Base-by-base conservation (phyloP, 1,140 invertebrate species). In the Bilobella aurantiaca region DNA sequence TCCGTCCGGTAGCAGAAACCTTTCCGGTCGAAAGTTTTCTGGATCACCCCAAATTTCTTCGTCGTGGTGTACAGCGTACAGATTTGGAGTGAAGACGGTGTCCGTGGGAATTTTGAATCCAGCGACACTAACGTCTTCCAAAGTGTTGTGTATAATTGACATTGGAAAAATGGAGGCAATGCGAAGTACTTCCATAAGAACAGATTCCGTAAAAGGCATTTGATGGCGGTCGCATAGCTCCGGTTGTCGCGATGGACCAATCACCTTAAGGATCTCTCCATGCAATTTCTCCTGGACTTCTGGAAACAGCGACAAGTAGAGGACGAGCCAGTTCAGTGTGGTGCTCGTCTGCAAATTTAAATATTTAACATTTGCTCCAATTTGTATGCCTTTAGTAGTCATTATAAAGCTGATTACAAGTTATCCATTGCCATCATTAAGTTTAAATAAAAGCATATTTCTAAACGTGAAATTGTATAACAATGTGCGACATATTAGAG, bases 41-140 rank as follows among this genome's bases (percentile, higher is more conserved):
- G 80, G 79, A 3, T 79, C 71, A 1, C 75, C 73, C 68, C 79
- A 81, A 18, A 76, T 62, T 14, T 69, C 68, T 0, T 75, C 70
- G 69, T 81, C 75, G 27, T 76, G 75, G 64, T 75, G 75, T 73
- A 79, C 76, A 0, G 74, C 74, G 56, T 74, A 79, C 25, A 78
- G 62, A 64, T 81, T 80, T 3, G 76, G 75, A 0, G 79, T 65
- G 14, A 79, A 68, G 0, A 75, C 69, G 14, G 76, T 64, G 34
- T 73, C 76, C 60, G 73, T 73, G 14, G 78, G 78, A 32, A 79
- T 74, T 1, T 57, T 27, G 63, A 74, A 77, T 2, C 76, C 75
- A 23, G 23, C 8, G 23, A 53, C 21, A 14, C 23, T 8, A 23
- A 23, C 21, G 5, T 53, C 49, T 23, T 12, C 49, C 23, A 23